These are phyloP conservation scores for Alligator mississippiensis DNA, from an alignment of 2,113 vertebrate genomes.

Conservation along the genomic window DNA sequence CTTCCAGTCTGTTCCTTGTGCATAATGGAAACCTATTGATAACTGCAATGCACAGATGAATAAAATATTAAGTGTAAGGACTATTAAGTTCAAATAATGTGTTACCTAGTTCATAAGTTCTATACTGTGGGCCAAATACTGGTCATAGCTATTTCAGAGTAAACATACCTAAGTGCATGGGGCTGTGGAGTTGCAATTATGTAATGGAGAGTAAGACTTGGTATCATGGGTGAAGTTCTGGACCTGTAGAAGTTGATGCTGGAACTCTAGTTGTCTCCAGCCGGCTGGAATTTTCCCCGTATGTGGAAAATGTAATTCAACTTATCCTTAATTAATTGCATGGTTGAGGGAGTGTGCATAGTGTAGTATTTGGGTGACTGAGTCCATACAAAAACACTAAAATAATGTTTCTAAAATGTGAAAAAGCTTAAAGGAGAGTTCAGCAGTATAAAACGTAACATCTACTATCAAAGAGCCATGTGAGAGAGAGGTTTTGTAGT, in stretches of 20 bases:
- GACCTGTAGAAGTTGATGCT: background rate
- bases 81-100: background rate
- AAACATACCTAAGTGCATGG: background rate
- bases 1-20: background rate
- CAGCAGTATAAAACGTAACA: background rate
- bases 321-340: background rate
- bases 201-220: background rate
- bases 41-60: background rate
- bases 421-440: background rate
- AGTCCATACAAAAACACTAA: background rate
- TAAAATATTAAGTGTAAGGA: background rate
- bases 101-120: background rate
- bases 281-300: background rate
- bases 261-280: background rate
- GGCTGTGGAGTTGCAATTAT: background rate
- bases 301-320: background rate
- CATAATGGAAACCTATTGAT: background rate
- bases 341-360: rapidly evolving
- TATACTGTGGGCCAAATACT: background rate
- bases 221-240: background rate
- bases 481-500: background rate
- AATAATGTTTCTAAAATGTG: background rate
- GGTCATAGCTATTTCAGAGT: background rate
- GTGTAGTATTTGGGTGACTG: too few relatives aligned
- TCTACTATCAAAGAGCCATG: background rate